Conservation (phyloP, 2,797 vertebrate genomes). For the Sphenodon punctatus region DNA sequence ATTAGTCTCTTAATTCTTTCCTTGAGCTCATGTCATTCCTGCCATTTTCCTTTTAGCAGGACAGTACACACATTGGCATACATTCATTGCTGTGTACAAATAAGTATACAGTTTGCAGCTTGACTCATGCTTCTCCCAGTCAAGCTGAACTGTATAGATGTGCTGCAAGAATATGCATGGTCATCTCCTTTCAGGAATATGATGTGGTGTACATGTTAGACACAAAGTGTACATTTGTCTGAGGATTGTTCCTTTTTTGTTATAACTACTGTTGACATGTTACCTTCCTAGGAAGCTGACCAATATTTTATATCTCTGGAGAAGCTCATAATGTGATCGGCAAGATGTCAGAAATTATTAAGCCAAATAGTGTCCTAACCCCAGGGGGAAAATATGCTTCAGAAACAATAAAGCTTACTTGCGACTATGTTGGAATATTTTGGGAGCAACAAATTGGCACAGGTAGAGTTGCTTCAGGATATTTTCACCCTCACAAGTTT, state of each 20-base stretch:
- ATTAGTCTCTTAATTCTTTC: not conserved
- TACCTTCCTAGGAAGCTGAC: not conserved
- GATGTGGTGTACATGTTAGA: not conserved
- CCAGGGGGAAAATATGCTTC: not conserved
- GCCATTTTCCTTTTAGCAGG: not conserved
- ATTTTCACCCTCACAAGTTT: not conserved
- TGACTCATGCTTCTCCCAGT: not conserved
- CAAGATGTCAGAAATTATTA: slow-evolving; percentile 1
- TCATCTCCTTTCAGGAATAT: not conserved
- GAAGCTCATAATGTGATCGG: not conserved
- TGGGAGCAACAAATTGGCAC: not conserved
- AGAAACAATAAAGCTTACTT: slow-evolving; percentile 8
- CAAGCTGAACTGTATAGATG: not conserved
- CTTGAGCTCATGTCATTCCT: not conserved
- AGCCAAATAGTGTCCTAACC: not conserved
- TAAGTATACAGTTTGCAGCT: not conserved
- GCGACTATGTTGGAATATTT: not conserved
- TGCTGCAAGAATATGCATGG: not conserved
- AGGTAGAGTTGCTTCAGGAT: not conserved
- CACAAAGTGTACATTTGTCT: not conserved
- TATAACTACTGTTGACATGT: slow-evolving; percentile 10
- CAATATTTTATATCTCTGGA: slow-evolving; percentile 25
- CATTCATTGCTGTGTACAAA: not conserved
- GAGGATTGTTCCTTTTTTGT: not conserved
- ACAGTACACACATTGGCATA: not conserved